Base-by-base conservation (phyloP, 1,140 invertebrate species). In the Philotrypesis tridentata region DNA sequence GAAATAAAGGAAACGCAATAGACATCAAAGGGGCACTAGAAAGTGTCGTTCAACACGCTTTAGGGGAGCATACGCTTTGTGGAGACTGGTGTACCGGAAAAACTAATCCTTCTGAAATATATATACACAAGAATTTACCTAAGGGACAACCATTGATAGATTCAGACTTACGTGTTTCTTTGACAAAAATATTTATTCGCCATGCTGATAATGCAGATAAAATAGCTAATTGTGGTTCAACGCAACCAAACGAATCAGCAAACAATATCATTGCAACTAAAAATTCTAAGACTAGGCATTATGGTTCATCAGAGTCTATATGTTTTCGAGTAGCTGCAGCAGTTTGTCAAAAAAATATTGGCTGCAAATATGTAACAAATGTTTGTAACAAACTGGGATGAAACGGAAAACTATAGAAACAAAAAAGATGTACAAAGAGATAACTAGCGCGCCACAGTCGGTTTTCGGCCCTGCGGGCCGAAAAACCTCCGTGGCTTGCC, bases 201-300 rank as follows among this genome's bases (percentile, higher is more conserved):
- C 83, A 82, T 72, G 70, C 77, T 21, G 67, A 82, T 43, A 33
- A 68, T 43, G 63, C 79, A 14, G 70, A 83, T 5, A 84, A 84
- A 82, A 70, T 85, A 12, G 68, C 65, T 7, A 80, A 77, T 31
- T 85, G 84, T 65, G 84, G 48, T 23, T 85, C 82, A 5, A 80
- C 67, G 61, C 84, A 85, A 73, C 65, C 65, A 12, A 80, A 80
- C 31, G 71, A 80, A 37, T 80, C 72, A 25, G 17, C 17, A 8
- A 74, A 74, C n/a, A n/a, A n/a, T n/a, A n/a, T n/a, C n/a, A n/a
- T n/a, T n/a, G n/a, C n/a, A n/a, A n/a, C n/a, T n/a, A n/a, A n/a
- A n/a, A n/a, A n/a, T n/a, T n/a, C n/a, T n/a, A n/a, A n/a, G n/a
- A n/a, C n/a, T n/a, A n/a, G n/a, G n/a, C n/a, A n/a, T n/a, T n/a